Evolutionary conservation across 2,113 vertebrate species (phyloP), one percentile per base, ranked within the genome.

Genomic region (Cettia cetti): DNA sequence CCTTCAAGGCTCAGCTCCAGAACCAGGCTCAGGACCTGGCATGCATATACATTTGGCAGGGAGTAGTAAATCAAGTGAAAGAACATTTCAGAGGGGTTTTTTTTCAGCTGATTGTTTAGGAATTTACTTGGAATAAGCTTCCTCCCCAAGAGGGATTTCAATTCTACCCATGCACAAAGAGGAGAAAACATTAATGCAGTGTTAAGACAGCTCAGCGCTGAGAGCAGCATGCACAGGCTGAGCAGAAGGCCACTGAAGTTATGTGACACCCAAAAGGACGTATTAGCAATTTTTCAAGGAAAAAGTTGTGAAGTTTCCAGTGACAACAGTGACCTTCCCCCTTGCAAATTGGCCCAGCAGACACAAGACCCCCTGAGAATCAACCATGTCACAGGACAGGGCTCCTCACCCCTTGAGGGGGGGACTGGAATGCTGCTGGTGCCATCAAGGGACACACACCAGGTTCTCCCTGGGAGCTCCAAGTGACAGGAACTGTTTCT

Each of bases 361-460:
- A 54, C 1, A 6, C 5, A 23, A 21, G 7, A 12, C 2, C 22
- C 39, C 3, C 24, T 33, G 30, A 5, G 2, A 66, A 0, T 1
- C 28, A 47, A 4, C 5, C 0, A 0, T 47, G 52, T 19, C 31
- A 10, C 6, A 23, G 40, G 60, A 65, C 4, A 7, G 54, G n/a
- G 50, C 7, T 91, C 19, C 49, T 85, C 17, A 7, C 2, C 15
- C 39, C 33, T 52, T 42, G 45, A n/a, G n/a, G 26, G 40, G 14
- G 35, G 3, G 39, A 37, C 28, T 22, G 56, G 9, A 37, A 47
- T 63, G 33, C n/a, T 83, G 53, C 39, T 11, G 54, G 52, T 63
- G 50, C 19, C 53, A 39, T 15, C 37, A 57, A n/a, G 42, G 45
- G 17, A 40, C 22, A 49, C 1, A 0, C 56, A 35, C 13, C 10